Evolutionary conservation across 2,797 vertebrate species (phyloP).

Genomic region (Tolypeutes matacus): DNA sequence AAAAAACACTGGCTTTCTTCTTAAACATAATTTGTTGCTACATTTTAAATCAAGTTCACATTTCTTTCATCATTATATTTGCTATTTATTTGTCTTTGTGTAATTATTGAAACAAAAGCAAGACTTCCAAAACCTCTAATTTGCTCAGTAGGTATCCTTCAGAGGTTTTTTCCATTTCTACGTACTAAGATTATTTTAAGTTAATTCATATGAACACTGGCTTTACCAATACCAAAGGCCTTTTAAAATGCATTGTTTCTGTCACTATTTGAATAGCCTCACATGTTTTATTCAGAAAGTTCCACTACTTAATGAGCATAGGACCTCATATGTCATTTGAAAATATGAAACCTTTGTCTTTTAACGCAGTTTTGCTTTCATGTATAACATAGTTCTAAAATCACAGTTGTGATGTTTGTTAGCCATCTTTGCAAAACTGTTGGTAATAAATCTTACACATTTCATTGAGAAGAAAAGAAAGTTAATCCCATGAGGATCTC

Average conservation of each 20-base stretch:
- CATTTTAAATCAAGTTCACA: slow-evolving; percentile 27
- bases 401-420: slow-evolving; percentile 69
- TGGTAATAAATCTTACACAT: slow-evolving; percentile 71
- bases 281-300: slow-evolving; percentile 1
- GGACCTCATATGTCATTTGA: slow-evolving; percentile 46
- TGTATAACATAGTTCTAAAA: slow-evolving; percentile 65
- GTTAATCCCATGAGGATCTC: slow-evolving; percentile 59
- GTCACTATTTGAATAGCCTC: slow-evolving; percentile 18
- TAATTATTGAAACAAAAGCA: slow-evolving; percentile 45
- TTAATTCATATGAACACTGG: slow-evolving; percentile 47
- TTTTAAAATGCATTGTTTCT: slow-evolving; percentile 32
- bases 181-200: slow-evolving; percentile 47
- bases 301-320: slow-evolving; percentile 34
- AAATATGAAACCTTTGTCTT: slow-evolving; percentile 74
- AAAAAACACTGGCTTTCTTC: not conserved
- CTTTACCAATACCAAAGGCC: not conserved
- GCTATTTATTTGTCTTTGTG: not conserved
- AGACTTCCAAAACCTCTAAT: not conserved
- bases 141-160: not conserved
- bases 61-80: slow-evolving; percentile 48
- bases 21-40: slow-evolving; percentile 14
- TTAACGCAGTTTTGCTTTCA: slow-evolving; percentile 69
- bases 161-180: not conserved
- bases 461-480: slow-evolving; percentile 76
- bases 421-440: slow-evolving; percentile 68